A percentile compares a stretch with the other conserved stretches of the same genome.
Evolutionary conservation across 1,140 invertebrate genomes (phyloP).

Genomic region (Drosophila paulistorum): DNA sequence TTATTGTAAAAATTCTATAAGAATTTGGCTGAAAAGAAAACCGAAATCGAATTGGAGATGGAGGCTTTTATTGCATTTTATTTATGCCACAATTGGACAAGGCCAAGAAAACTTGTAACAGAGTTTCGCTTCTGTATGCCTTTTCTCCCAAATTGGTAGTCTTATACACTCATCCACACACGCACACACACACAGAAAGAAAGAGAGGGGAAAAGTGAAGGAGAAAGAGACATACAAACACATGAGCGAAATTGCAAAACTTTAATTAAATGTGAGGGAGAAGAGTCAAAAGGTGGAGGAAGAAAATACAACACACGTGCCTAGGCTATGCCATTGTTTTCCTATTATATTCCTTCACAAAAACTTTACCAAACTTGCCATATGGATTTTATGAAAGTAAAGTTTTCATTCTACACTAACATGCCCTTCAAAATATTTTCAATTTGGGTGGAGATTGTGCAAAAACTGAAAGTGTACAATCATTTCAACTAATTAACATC

Average conservation of each 20-base stretch:
- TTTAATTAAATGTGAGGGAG: slow-evolving; percentile 52
- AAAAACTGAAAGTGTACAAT: slow-evolving; percentile 10
- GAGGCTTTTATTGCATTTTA: slow-evolving; percentile 55
- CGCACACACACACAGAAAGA: neutral
- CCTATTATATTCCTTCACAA: slow-evolving; percentile 7
- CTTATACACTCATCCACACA: neutral
- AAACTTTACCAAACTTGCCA: slow-evolving; percentile 3
- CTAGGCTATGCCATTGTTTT: slow-evolving; percentile 18
- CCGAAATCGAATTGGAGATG: slow-evolving; percentile 14
- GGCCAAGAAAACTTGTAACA: slow-evolving; percentile 53
- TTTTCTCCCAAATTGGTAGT: slow-evolving; percentile 42
- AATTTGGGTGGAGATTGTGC: neutral
- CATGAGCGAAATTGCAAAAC: slow-evolving; percentile 41
- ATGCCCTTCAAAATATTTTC: slow-evolving; percentile 16
- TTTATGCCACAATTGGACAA: slow-evolving; percentile 48
- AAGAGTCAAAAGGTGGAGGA: slow-evolving; percentile 16
- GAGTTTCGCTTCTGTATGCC: slow-evolving; percentile 40
- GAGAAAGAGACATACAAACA: neutral
- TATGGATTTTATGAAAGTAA: slow-evolving; percentile 16
- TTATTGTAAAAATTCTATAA: slow-evolving; percentile 38
- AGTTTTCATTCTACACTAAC: neutral
- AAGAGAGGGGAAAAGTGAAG: too few species aligned
- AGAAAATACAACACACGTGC: slow-evolving; percentile 15
- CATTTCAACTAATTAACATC: slow-evolving; percentile 6
- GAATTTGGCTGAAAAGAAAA: slow-evolving; percentile 17